phyloP scores from a whole-genome alignment of 2,113 vertebrate species.

The Percopsis transmontana region DNA sequence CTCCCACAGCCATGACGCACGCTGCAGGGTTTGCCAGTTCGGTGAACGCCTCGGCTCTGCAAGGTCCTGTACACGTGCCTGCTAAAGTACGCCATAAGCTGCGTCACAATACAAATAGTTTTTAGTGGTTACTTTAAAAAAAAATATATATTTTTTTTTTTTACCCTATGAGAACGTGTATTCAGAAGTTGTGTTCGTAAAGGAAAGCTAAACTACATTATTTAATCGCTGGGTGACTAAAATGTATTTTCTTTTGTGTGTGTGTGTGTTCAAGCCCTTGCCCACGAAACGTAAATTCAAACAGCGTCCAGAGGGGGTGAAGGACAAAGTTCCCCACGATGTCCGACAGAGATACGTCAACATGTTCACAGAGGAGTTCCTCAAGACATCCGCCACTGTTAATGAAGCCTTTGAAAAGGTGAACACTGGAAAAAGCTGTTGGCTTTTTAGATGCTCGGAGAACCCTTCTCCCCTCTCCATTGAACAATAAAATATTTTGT shows the following conservation, averaged over 20 bases:
- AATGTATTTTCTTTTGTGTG: not conserved
- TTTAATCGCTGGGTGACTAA: not conserved
- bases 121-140: not conserved
- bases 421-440: conserved; percentile 24
- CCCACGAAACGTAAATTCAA: conserved; percentile 58
- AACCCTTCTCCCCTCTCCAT: no score
- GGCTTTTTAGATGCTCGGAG: no score
- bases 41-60: conserved; percentile 4
- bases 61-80: conserved; percentile 20
- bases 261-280: conserved; percentile 44
- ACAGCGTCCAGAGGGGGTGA: conserved; percentile 38
- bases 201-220: no score
- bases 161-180: no score
- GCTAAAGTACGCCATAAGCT: conserved; percentile 48
- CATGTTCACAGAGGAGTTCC: conserved; percentile 79
- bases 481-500: not conserved
- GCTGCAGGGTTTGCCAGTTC: not conserved
- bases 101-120: conserved; percentile 37
- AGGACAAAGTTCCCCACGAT: conserved; percentile 79
- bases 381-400: conserved; percentile 73
- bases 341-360: conserved; percentile 78
- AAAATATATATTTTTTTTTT: not conserved
- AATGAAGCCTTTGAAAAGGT: conserved; percentile 85
- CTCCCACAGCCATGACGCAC: conserved; percentile 35
- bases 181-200: no score